Percentiles rank a stretch among this genome's conserved stretches.
phyloP scores from a whole-genome alignment of 2,888 invertebrate species.

The Hypolimnas misippus region DNA sequence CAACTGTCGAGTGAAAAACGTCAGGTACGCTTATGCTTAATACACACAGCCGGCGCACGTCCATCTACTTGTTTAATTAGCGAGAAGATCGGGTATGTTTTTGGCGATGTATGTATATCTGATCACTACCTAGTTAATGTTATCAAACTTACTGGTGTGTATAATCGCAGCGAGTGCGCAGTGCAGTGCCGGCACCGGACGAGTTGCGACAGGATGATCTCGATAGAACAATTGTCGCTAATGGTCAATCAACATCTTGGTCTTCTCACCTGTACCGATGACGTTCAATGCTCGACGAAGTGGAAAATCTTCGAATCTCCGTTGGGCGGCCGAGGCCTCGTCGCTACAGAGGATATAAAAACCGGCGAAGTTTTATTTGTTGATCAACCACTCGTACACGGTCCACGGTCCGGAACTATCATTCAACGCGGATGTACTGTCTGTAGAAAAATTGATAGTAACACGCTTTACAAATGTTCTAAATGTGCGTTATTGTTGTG shows the following conservation, averaged over 20 bases:
- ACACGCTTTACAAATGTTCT: slow-evolving; percentile 79
- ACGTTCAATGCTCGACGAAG: slow-evolving; percentile 59
- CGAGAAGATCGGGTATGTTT: slow-evolving; percentile 66
- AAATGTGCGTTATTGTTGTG: slow-evolving; percentile 89
- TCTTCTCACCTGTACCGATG: slow-evolving; percentile 55
- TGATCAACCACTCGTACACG: slow-evolving; percentile 88
- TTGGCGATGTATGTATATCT: slow-evolving; percentile 66
- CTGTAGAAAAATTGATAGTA: slow-evolving; percentile 82
- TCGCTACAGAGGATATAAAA: slow-evolving; percentile 87
- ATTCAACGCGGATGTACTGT: slow-evolving; percentile 86
- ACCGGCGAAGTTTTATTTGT: slow-evolving; percentile 88
- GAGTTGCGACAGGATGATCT: slow-evolving; percentile 79
- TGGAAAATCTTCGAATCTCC: slow-evolving; percentile 86
- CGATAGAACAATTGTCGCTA: slow-evolving; percentile 78
- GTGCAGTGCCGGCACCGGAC: slow-evolving; percentile 72
- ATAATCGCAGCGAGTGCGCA: slow-evolving; percentile 70
- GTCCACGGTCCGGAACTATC: slow-evolving; percentile 85
- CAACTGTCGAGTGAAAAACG: slow-evolving; percentile 63
- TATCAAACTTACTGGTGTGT: slow-evolving; percentile 75
- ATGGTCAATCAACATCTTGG: slow-evolving; percentile 77
- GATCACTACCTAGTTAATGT: slow-evolving; percentile 64
- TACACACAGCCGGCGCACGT: slow-evolving; percentile 61
- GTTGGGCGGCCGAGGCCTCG: slow-evolving; percentile 88
- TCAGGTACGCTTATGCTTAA: slow-evolving; percentile 61
- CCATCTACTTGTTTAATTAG: slow-evolving; percentile 65